phyloP scores from a whole-genome alignment of 1,140 invertebrate species.

The Steinernema khuongi region DNA sequence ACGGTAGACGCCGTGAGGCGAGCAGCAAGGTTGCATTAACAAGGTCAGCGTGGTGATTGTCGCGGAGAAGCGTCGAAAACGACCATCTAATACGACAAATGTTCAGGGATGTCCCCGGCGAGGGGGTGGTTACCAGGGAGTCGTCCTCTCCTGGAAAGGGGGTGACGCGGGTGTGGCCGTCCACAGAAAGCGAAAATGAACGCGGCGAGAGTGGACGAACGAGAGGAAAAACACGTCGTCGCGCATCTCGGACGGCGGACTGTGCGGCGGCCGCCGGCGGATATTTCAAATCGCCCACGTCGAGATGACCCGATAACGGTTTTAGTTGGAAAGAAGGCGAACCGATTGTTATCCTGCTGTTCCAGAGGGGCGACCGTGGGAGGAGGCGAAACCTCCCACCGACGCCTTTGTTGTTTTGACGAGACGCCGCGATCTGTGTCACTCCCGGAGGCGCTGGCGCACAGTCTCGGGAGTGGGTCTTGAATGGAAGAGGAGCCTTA shows the following conservation, averaged over 20 bases:
- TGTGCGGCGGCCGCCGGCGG: neutral
- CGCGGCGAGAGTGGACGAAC: neutral
- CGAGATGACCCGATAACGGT: constrained; percentile 16
- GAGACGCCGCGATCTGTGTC: neutral
- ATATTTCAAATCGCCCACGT: neutral
- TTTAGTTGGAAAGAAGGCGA: constrained; percentile 9
- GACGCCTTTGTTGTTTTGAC: neutral
- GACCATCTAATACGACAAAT: neutral
- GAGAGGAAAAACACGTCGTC: constrained; percentile 8
- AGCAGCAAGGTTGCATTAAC: neutral
- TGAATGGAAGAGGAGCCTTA: neutral
- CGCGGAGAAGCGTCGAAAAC: neutral
- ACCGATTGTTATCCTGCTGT: constrained; percentile 9
- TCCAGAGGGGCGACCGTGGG: too few relatives aligned
- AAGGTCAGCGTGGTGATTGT: neutral
- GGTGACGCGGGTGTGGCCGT: neutral
- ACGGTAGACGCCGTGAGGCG: too few relatives aligned
- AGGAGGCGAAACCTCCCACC: neutral
- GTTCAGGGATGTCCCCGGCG: neutral
- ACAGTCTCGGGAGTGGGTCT: neutral
- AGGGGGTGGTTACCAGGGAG: neutral
- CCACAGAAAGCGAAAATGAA: neutral
- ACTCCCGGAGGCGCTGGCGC: neutral
- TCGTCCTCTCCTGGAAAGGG: too few relatives aligned
- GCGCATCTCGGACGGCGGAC: neutral